These are phyloP conservation scores for Anastatus disparis DNA, from an alignment of 1,140 invertebrate species.

Conservation along the genomic window DNA sequence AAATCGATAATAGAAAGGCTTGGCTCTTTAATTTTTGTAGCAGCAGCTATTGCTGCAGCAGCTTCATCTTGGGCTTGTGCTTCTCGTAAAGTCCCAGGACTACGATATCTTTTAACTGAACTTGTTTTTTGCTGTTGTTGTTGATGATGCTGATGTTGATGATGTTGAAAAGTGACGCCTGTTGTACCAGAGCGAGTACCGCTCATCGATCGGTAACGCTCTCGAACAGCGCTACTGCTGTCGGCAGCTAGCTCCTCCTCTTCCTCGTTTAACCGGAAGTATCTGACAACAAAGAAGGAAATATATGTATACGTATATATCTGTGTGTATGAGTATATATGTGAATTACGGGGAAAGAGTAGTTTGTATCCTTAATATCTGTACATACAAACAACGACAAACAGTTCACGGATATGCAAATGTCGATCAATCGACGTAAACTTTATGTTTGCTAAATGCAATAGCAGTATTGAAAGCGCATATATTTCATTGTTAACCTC, in stretches of 20 bases:
- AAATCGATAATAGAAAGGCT: slow-evolving; percentile 79
- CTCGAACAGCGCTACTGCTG: slow-evolving; percentile 32
- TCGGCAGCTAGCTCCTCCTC: not conserved
- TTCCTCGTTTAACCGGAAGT: slow-evolving; percentile 51
- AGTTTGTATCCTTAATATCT: too few species aligned
- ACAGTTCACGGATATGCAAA: not conserved
- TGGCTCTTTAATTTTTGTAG: slow-evolving; percentile 59
- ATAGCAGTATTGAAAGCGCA: too few species aligned
- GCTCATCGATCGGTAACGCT: slow-evolving; percentile 61
- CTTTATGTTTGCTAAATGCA: too few species aligned
- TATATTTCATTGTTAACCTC: too few species aligned
- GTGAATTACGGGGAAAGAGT: too few species aligned
- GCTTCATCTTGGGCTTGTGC: not conserved
- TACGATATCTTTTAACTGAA: too few species aligned
- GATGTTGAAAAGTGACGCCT: too few species aligned
- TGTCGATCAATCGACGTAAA: too few species aligned
- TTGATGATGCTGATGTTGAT: not conserved
- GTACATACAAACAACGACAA: too few species aligned
- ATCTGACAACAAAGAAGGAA: slow-evolving; percentile 46
- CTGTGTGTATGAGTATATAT: not conserved
- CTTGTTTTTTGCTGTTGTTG: too few species aligned
- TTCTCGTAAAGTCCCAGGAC: too few species aligned
- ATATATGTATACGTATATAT: not conserved
- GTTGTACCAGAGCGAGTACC: slow-evolving; percentile 54
- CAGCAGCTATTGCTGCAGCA: not conserved